Percentiles rank a stretch among this genome's conserved stretches.
phyloP scores from a whole-genome alignment of 92 coral and sea anemone genomes.

The Palythoa grandis region DNA sequence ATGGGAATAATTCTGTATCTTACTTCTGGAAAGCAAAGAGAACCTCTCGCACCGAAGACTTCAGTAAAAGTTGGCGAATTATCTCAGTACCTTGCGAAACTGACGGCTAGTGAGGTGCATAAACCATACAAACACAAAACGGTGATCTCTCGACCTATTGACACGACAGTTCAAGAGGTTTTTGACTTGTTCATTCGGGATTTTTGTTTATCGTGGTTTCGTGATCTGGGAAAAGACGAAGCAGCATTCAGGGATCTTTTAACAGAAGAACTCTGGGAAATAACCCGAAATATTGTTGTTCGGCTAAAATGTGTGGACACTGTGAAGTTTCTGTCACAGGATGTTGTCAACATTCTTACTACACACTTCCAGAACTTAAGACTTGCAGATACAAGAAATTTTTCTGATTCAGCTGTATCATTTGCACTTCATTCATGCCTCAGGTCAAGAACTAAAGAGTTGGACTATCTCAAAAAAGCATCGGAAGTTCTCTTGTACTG shows the following conservation, averaged over 20 bases:
- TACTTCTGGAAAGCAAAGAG: slow-evolving; percentile 79
- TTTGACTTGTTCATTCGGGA: slow-evolving; percentile 94
- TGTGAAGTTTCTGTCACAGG: slow-evolving; percentile 91
- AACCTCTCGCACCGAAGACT: slow-evolving; percentile 73
- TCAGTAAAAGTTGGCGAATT: slow-evolving; percentile 68
- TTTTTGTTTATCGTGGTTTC: slow-evolving; percentile 97
- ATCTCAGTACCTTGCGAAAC: slow-evolving; percentile 75
- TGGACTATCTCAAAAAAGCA: slow-evolving; percentile 81
- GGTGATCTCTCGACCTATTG: slow-evolving; percentile 87
- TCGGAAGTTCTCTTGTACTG: slow-evolving; percentile 88
- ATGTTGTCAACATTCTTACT: slow-evolving; percentile 87
- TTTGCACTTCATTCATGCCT: slow-evolving; percentile 92
- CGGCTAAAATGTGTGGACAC: slow-evolving; percentile 83
- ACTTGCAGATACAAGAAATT: slow-evolving; percentile 81
- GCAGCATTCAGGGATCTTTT: slow-evolving; percentile 87
- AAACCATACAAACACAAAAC: slow-evolving; percentile 82
- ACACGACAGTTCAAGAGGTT: slow-evolving; percentile 91
- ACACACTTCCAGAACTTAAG: slow-evolving; percentile 92
- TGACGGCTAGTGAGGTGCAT: slow-evolving; percentile 70
- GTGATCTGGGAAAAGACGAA: slow-evolving; percentile 91
- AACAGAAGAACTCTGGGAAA: slow-evolving; percentile 93
- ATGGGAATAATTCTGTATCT: slow-evolving; percentile 82
- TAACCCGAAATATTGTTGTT: slow-evolving; percentile 73
- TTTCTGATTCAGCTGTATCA: slow-evolving; percentile 80
- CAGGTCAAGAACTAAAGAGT: slow-evolving; percentile 70